Percentiles rank a stretch among this genome's conserved stretches.
Evolutionary conservation across 1,140 invertebrate genomes (phyloP).

Genomic region (Stenopsyche tienmushanensis): DNA sequence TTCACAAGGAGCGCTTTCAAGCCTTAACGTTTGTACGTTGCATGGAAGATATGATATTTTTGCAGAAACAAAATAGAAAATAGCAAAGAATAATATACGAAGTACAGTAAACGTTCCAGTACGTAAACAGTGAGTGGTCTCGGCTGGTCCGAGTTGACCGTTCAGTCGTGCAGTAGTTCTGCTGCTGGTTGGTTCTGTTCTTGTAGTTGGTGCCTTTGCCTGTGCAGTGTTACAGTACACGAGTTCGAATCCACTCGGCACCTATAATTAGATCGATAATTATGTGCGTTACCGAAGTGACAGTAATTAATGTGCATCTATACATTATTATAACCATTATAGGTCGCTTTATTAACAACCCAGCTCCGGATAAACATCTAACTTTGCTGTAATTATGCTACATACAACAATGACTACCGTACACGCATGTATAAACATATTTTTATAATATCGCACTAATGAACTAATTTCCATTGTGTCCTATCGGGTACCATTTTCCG

Average conservation of each 20-base stretch:
- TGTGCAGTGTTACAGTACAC: neutral
- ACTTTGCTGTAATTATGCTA: neutral
- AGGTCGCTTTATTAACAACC: neutral
- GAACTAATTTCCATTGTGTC: too few species aligned
- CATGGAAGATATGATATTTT: too few species aligned
- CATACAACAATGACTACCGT: neutral
- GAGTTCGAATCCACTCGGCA: neutral
- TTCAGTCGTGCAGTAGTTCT: neutral
- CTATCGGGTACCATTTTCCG: too few species aligned
- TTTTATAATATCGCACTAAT: neutral
- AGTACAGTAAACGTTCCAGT: neutral
- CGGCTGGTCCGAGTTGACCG: neutral
- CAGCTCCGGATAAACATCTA: neutral
- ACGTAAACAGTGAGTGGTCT: neutral
- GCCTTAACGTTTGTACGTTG: too few species aligned
- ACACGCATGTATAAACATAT: neutral
- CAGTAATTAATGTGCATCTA: constrained; percentile 5
- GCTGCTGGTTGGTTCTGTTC: neutral
- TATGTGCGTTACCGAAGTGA: constrained; percentile 6
- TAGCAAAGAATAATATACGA: neutral
- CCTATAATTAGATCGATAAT: neutral
- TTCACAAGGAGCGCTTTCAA: too few species aligned
- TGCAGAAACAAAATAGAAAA: neutral
- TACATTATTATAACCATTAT: neutral
- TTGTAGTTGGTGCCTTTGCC: neutral